Evolutionary conservation across 2,888 invertebrate genomes (phyloP).

Genomic region (Caenorhabditis macrosperma): DNA sequence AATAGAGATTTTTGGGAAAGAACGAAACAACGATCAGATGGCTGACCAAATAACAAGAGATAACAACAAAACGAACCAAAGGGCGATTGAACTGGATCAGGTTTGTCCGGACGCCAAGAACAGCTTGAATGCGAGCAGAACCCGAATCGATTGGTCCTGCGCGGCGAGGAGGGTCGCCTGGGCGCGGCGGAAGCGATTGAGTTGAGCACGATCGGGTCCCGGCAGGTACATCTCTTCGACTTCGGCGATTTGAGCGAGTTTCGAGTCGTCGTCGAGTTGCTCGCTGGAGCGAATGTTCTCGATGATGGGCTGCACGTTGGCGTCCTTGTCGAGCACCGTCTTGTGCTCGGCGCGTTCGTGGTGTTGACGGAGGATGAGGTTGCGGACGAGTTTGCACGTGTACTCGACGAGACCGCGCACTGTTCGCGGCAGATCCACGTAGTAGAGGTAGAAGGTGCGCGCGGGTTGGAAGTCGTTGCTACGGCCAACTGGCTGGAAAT

Average conservation of each 20-base stretch:
- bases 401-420: constrained; percentile 80
- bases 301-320: constrained; percentile 81
- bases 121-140: constrained; percentile 67
- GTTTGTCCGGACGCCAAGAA: constrained; percentile 44
- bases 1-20: no score
- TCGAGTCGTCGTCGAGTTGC: constrained; percentile 70
- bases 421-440: constrained; percentile 85
- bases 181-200: constrained; percentile 55
- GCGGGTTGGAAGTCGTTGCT: constrained; percentile 87
- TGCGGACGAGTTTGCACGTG: constrained; percentile 80
- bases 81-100: neutral
- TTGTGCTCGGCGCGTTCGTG: constrained; percentile 80
- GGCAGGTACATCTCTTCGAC: constrained; percentile 75
- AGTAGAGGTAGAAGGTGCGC: constrained; percentile 88
- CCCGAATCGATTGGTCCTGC: constrained; percentile 66
- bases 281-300: constrained; percentile 67
- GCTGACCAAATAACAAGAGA: no score
- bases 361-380: constrained; percentile 80
- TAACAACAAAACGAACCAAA: neutral
- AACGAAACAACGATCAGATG: no score
- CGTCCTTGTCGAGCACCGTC: constrained; percentile 81
- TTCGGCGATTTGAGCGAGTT: constrained; percentile 63
- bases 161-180: constrained; percentile 62
- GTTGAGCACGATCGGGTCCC: constrained; percentile 62
- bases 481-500: constrained; percentile 81